phyloP scores from a whole-genome alignment of 2,797 vertebrate species.

The Urocyon cinereoargenteus region DNA sequence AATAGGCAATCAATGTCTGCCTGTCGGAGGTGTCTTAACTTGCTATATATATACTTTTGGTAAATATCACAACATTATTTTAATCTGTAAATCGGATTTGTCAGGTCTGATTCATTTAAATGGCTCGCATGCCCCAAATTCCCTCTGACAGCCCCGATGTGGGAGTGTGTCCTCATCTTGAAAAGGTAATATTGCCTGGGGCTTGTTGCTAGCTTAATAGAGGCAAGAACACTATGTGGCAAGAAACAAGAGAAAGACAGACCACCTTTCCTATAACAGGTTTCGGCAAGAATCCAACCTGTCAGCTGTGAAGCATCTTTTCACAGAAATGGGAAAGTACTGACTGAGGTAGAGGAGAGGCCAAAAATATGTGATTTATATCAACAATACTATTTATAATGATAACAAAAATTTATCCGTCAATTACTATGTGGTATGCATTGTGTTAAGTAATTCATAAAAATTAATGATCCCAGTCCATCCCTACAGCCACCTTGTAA shows the following conservation, averaged over 20 bases:
- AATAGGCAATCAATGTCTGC: constrained; percentile 79
- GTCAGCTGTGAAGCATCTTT: constrained; percentile 45
- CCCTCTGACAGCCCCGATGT: constrained; percentile 80
- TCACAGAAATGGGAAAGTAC: neutral
- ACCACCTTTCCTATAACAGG: constrained; percentile 67
- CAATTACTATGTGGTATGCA: neutral
- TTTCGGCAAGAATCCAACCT: constrained; percentile 62
- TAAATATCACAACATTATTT: constrained; percentile 86
- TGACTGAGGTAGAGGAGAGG: neutral
- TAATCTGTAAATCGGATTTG: constrained; percentile 87
- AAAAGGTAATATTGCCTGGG: constrained; percentile 81
- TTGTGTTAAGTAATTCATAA: neutral
- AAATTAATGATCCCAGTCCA: neutral
- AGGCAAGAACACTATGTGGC: constrained; percentile 71
- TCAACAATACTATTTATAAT: neutral
- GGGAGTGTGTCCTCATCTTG: constrained; percentile 81
- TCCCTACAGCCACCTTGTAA: neutral
- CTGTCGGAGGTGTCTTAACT: constrained; percentile 77
- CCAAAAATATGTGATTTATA: neutral
- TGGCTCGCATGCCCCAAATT: constrained; percentile 83
- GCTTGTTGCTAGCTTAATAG: constrained; percentile 79
- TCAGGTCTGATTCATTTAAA: constrained; percentile 81
- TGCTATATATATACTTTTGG: constrained; percentile 85
- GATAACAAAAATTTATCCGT: neutral
- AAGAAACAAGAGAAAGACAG: constrained; percentile 76